Conservation (phyloP, 2,888 invertebrate genomes). For the Philereme vetulata region DNA sequence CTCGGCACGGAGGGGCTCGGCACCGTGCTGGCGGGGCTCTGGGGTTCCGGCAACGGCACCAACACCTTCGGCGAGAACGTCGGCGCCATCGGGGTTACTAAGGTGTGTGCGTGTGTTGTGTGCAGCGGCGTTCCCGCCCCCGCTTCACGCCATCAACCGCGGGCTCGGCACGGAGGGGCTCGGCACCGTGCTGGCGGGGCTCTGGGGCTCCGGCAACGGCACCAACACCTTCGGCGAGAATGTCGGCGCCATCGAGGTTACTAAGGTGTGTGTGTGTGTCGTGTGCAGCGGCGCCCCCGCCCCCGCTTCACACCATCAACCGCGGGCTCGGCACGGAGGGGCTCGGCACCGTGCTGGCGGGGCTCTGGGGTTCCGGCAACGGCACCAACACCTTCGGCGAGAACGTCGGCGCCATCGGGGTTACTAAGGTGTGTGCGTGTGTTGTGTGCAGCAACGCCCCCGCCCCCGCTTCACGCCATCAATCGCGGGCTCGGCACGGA, state of each 20-base stretch:
- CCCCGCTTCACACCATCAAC: not conserved
- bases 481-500: constrained; percentile 91
- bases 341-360: constrained; percentile 92
- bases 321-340: constrained; percentile 94
- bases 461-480: not conserved
- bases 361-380: constrained; percentile 93
- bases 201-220: constrained; percentile 94
- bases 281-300: not conserved
- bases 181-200: constrained; percentile 92
- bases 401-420: constrained; percentile 95
- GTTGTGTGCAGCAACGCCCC: not conserved
- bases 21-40: constrained; percentile 92
- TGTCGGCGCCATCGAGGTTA: constrained; percentile 94
- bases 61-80: constrained; percentile 96
- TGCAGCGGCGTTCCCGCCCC: constrained; percentile 91
- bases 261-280: constrained; percentile 85
- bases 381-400: constrained; percentile 96
- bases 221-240: constrained; percentile 96
- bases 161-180: constrained; percentile 93
- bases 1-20: constrained; percentile 93
- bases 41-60: constrained; percentile 94
- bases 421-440: constrained; percentile 89
- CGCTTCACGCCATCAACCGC: constrained; percentile 93
- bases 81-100: constrained; percentile 94
- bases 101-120: constrained; percentile 71